Conservation (phyloP, 2,113 vertebrate genomes). For the Jaculus jaculus region DNA sequence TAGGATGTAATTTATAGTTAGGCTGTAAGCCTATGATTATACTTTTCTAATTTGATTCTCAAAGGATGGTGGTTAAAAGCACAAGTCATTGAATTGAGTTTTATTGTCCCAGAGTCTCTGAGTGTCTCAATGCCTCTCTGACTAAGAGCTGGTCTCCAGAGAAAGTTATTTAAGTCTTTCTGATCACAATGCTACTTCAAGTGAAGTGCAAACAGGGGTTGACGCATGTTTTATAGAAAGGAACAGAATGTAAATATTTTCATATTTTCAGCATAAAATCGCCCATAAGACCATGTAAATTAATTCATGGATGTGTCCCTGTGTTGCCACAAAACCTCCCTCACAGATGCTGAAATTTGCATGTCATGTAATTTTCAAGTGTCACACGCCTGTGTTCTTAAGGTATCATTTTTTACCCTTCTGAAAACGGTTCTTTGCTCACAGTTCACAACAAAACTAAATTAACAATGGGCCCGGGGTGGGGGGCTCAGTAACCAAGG, state of each 20-base stretch:
- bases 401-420: too few species aligned
- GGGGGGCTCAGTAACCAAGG: not conserved
- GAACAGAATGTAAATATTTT: slow-evolving; percentile 17
- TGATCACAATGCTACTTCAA: not conserved
- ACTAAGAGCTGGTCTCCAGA: not conserved
- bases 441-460: not conserved
- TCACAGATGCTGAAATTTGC: not conserved
- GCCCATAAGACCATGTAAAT: not conserved
- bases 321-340: not conserved
- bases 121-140: not conserved
- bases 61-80: slow-evolving; percentile 15
- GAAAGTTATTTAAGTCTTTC: slow-evolving; percentile 25
- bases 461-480: too few species aligned
- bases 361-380: slow-evolving; percentile 23
- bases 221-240: not conserved
- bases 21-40: not conserved
- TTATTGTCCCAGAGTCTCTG: not conserved
- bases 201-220: slow-evolving; percentile 45
- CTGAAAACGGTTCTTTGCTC: not conserved
- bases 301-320: not conserved
- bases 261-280: not conserved
- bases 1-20: slow-evolving; percentile 4
- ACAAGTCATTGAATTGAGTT: slow-evolving; percentile 38
- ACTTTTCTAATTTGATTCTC: slow-evolving; percentile 32
- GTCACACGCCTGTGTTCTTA: not conserved